Base-by-base conservation (phyloP, 2,113 vertebrate species). In the Sorex araneus region DNA sequence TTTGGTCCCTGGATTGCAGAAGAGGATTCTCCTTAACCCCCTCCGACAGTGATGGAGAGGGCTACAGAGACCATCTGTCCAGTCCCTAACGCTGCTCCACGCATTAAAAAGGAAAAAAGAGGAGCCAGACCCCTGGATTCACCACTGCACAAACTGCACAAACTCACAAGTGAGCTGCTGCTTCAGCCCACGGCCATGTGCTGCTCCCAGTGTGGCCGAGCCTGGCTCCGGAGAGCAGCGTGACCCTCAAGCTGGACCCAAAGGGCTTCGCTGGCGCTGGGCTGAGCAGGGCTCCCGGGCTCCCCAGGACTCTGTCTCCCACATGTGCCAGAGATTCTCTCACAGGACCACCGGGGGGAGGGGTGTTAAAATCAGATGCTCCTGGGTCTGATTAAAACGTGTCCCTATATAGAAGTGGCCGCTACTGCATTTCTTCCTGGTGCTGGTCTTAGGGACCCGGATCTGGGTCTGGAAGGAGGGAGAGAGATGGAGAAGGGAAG, bases 151-250 rank as follows among this genome's bases (percentile, higher is more conserved):
- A 23, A 13, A 60, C 19, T 32, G 34, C n/a, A n/a, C n/a, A n/a
- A n/a, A 30, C 36, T 16, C 28, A 82, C 12, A 7, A 15, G 25
- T 1, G 0, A 23, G 2, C 5, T 9, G 8, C 1, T 3, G 67
- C 28, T 34, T 21, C 15, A n/a, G 19, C 19, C 12, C 32, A 16
- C 19, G 32, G 23, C 4, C 12, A 19, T 28, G 1, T 1, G 16
- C 21, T 50, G 43, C 27, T 4, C 64, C 21, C 27, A 18, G 19
- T 54, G 16, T 13, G 16, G 8, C 0, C 1, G 23, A 30, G 34
- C 25, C 6, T 60, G 71, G 6, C 23, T 50, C 7, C 2, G n/a
- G 75, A 30, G 63, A 63, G 43, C 3, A n/a, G 40, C 47, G 76
- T 73, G 32, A n/a, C 50, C 6, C 0, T 63, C 11, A 4, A 1